These are phyloP conservation scores for Aelia acuminata DNA, from an alignment of 2,888 invertebrate genomes.

Conservation along the genomic window DNA sequence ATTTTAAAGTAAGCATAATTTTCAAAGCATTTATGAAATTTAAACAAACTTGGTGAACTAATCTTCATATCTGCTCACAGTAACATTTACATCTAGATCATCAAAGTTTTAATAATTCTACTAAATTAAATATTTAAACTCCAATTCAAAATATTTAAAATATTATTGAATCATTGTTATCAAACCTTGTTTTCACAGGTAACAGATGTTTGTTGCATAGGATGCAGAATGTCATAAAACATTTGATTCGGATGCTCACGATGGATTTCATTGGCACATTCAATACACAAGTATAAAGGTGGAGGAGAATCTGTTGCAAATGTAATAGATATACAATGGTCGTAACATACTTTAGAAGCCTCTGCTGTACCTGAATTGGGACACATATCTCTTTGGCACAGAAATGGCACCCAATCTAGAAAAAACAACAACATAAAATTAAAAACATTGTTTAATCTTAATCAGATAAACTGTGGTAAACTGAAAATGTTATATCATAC, in stretches of 20 bases:
- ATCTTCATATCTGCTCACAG: too few relatives aligned
- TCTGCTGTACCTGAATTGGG: constrained; percentile 89
- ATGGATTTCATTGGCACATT: constrained; percentile 94
- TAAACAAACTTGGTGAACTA: too few relatives aligned
- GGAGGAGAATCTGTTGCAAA: constrained; percentile 91
- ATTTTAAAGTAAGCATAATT: too few relatives aligned
- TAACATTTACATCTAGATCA: neutral
- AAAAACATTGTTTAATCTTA: constrained; percentile 24
- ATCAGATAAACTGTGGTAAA: neutral
- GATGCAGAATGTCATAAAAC: constrained; percentile 89
- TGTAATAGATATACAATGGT: constrained; percentile 91
- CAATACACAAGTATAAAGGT: constrained; percentile 94
- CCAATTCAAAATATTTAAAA: neutral
- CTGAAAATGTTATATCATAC: constrained; percentile 71
- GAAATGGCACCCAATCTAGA: constrained; percentile 83
- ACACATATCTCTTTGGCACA: constrained; percentile 93
- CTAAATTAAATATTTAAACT: neutral
- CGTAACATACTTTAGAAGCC: constrained; percentile 93
- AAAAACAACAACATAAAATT: constrained; percentile 68
- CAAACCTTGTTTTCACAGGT: constrained; percentile 93
- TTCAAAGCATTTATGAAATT: too few relatives aligned
- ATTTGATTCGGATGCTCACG: constrained; percentile 88
- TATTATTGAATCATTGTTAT: neutral
- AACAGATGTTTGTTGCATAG: constrained; percentile 95
- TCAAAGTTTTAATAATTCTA: neutral